A percentile compares a stretch with the other conserved stretches of the same genome.
Conservation (phyloP, 2,113 vertebrate genomes). For the Trichomycterus rosablanca region DNA sequence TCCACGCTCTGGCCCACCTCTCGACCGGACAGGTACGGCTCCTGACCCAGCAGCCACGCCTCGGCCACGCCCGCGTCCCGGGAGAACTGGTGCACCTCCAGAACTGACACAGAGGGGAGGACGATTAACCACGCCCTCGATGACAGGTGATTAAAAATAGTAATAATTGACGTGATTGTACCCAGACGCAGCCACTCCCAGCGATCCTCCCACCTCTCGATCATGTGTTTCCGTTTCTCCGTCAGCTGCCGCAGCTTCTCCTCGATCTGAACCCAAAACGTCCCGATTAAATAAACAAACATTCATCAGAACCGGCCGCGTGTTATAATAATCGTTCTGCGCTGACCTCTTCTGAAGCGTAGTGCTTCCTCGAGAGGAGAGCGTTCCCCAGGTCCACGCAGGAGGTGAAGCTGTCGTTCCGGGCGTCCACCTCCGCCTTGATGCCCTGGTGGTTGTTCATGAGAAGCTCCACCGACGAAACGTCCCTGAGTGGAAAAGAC, state of each 20-base stretch:
- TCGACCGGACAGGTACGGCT: constrained; percentile 89
- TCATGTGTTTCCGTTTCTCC: constrained; percentile 98
- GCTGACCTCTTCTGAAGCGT: constrained; percentile 86
- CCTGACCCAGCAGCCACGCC: constrained; percentile 94
- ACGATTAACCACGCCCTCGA: too few relatives aligned
- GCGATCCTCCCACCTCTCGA: constrained; percentile 97
- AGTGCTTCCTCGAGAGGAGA: constrained; percentile 88
- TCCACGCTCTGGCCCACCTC: constrained; percentile 91
- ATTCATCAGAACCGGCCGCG: too few relatives aligned
- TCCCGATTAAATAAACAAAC: too few relatives aligned
- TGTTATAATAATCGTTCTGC: too few relatives aligned
- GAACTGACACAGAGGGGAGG: constrained; percentile 63
- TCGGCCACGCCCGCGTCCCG: constrained; percentile 91
- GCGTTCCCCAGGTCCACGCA: constrained; percentile 93
- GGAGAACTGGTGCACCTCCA: constrained; percentile 97
- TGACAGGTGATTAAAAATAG: too few relatives aligned
- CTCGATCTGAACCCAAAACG: constrained; percentile 75
- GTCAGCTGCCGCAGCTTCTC: constrained; percentile 92
- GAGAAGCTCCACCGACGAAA: constrained; percentile 91
- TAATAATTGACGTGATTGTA: too few relatives aligned
- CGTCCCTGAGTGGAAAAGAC: constrained; percentile 73
- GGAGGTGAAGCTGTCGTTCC: constrained; percentile 90
- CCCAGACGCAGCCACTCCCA: constrained; percentile 97
- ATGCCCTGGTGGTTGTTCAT: constrained; percentile 99
- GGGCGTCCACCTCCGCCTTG: constrained; percentile 94